A percentile compares a stretch with the other conserved stretches of the same genome.
phyloP scores from a whole-genome alignment of 2,113 vertebrate species.

The Phylloscopus trochiloides region DNA sequence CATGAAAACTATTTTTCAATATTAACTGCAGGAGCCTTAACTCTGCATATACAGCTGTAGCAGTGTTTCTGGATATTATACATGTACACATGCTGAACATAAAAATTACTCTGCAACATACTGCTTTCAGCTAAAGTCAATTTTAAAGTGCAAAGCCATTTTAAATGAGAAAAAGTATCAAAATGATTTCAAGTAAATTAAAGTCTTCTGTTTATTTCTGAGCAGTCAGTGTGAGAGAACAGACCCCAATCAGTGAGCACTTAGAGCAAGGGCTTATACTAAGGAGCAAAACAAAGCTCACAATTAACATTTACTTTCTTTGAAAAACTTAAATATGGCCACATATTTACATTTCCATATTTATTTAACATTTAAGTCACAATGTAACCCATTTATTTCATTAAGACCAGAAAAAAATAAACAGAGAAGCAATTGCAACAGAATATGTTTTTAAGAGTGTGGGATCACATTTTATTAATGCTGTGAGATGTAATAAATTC shows the following conservation, averaged over 20 bases:
- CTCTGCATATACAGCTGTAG: background rate
- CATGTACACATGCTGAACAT: background rate
- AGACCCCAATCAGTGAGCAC: background rate
- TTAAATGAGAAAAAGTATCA: constrained; percentile 31
- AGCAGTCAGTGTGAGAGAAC: background rate
- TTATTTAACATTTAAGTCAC: background rate
- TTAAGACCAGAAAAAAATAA: background rate
- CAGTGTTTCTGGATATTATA: background rate
- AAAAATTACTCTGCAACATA: constrained; percentile 4
- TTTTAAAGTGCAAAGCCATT: constrained; percentile 23
- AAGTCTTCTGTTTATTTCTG: background rate
- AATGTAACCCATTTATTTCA: constrained; percentile 9
- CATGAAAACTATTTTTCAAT: background rate
- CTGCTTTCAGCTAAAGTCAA: constrained; percentile 10
- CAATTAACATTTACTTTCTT: background rate
- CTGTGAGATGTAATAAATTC: constrained; percentile 8
- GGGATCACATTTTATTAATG: background rate
- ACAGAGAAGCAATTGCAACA: background rate
- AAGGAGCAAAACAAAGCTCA: background rate
- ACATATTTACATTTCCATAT: background rate
- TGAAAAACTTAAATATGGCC: background rate
- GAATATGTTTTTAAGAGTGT: background rate
- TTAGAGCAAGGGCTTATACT: background rate
- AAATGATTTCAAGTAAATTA: background rate
- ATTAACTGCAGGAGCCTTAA: background rate